These are phyloP conservation scores for Parnassius smintheus DNA, from an alignment of 2,888 invertebrate genomes.

Conservation along the genomic window DNA sequence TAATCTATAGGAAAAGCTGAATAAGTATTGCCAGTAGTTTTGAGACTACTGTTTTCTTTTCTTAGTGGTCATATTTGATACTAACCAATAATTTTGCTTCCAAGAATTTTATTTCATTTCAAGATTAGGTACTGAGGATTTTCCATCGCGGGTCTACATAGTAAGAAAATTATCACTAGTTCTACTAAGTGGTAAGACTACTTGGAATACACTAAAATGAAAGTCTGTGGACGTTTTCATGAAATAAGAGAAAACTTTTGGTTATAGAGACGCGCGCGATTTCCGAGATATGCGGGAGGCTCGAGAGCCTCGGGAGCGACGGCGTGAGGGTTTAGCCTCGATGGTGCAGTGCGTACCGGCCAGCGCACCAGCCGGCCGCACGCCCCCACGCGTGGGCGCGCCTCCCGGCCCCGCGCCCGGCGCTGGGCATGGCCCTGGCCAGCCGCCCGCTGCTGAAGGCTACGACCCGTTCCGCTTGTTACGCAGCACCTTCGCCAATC, in stretches of 20 bases:
- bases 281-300: slow-evolving; percentile 9
- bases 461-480: slow-evolving; percentile 68
- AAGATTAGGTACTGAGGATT: no score
- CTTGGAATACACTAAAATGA: no score
- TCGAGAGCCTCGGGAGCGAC: slow-evolving; percentile 31
- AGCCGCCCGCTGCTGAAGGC: slow-evolving; percentile 35
- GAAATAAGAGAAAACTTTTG: background rate
- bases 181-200: no score
- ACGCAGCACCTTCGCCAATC: slow-evolving; percentile 62
- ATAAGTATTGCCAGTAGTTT: no score
- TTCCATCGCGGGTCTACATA: no score
- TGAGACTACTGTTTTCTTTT: no score
- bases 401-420: slow-evolving; percentile 31
- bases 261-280: slow-evolving; percentile 25
- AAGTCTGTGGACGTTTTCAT: no score
- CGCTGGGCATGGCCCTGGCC: slow-evolving; percentile 12
- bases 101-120: no score
- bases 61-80: no score
- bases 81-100: no score
- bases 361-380: slow-evolving; percentile 8
- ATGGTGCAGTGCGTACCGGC: slow-evolving; percentile 39
- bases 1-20: no score
- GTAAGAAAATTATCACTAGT: no score
- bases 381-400: slow-evolving; percentile 25
- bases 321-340: slow-evolving; percentile 50